phyloP scores from a whole-genome alignment of 2,113 vertebrate species.

The Theristicus caerulescens region DNA sequence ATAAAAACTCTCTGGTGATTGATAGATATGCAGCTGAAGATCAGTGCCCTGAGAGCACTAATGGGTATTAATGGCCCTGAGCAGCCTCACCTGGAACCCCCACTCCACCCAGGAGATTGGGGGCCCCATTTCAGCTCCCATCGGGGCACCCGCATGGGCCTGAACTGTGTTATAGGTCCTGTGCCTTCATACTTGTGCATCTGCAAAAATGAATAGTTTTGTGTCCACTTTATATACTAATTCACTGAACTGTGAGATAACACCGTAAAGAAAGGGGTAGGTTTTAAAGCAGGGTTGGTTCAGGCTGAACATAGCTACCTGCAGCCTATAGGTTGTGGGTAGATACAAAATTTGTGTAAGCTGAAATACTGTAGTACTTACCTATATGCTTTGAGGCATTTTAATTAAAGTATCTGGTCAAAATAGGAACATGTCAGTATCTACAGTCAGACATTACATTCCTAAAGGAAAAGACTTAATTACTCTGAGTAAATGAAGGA shows the following conservation, averaged over 20 bases:
- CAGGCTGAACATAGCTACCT: not conserved
- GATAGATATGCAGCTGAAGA: not conserved
- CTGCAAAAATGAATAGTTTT: not conserved
- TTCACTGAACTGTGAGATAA: not conserved
- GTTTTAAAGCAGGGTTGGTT: not conserved
- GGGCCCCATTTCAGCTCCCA: fast-evolving
- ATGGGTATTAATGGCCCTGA: not conserved
- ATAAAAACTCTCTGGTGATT: not conserved
- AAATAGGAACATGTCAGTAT: not conserved
- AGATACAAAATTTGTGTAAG: not conserved
- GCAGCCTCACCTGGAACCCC: not conserved
- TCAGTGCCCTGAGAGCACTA: not conserved
- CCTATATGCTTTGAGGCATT: not conserved
- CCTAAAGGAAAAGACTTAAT: not conserved
- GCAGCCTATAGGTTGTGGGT: not conserved
- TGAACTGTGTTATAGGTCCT: not conserved
- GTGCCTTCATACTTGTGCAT: not conserved
- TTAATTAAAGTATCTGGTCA: not conserved
- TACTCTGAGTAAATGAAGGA: not conserved
- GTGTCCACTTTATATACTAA: not conserved
- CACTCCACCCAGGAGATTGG: not conserved
- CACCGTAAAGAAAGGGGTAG: fast-evolving
- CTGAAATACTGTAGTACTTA: not conserved
- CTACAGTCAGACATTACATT: not conserved
- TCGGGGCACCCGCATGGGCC: fast-evolving